Evolutionary conservation across 1,140 invertebrate genomes (phyloP).

Genomic region (Ptiloglossa arizonensis): DNA sequence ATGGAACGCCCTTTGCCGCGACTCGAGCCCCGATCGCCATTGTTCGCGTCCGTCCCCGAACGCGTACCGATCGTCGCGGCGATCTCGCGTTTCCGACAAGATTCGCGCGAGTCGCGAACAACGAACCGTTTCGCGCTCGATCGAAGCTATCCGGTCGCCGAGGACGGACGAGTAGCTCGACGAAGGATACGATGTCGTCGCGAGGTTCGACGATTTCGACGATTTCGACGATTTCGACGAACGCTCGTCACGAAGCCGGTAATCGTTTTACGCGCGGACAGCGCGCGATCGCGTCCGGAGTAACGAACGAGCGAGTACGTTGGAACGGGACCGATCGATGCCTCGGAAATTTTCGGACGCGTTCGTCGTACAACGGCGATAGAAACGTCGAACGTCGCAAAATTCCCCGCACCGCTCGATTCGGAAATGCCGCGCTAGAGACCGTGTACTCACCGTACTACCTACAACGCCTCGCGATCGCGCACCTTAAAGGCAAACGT

Average conservation of each 20-base stretch:
- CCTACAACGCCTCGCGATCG: no score
- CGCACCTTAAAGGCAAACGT: no score
- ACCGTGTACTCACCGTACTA: no score
- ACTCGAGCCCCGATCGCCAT: not conserved
- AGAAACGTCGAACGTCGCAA: not conserved
- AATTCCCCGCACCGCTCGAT: not conserved
- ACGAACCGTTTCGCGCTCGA: constrained; percentile 12
- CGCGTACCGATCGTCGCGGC: no score
- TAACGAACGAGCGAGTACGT: constrained; percentile 13
- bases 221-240: not conserved
- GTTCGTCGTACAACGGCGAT: not conserved
- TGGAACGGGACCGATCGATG: constrained; percentile 14
- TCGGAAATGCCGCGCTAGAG: no score
- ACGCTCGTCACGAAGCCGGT: not conserved
- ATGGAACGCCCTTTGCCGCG: constrained; percentile 37
- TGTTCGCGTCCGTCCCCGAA: constrained; percentile 48
- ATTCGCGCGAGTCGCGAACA: constrained; percentile 21
- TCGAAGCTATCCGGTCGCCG: constrained; percentile 45
- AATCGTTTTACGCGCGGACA: not conserved
- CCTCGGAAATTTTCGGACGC: not conserved
- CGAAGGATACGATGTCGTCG: not conserved
- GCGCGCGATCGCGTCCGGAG: constrained; percentile 12
- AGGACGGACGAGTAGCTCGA: no score
- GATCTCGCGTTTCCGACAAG: constrained; percentile 33
- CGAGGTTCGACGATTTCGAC: not conserved